These are phyloP conservation scores for Smittia aterrima DNA, from an alignment of 2,888 invertebrate genomes.

Conservation along the genomic window DNA sequence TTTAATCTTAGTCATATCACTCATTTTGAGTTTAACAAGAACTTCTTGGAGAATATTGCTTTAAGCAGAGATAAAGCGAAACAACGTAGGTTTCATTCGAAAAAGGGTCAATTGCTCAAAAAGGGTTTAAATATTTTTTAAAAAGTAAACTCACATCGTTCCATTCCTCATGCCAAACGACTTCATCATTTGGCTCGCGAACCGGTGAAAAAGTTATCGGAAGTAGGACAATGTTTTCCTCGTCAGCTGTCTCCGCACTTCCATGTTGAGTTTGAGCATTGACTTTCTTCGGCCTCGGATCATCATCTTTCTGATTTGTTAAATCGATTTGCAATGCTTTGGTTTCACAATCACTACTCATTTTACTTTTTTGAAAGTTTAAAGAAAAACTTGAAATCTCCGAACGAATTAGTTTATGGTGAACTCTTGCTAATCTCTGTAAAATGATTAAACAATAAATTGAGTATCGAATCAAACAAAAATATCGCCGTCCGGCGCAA, in stretches of 20 bases:
- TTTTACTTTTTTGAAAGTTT: conserved; percentile 16
- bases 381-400: no score
- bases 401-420: no score
- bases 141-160: conserved; percentile 18
- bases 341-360: conserved; percentile 1
- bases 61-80: no score
- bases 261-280: conserved; percentile 49
- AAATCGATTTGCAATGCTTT: not conserved
- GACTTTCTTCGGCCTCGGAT: conserved; percentile 42
- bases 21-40: no score
- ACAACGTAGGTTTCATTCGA: no score
- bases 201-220: conserved; percentile 43
- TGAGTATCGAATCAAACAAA: no score
- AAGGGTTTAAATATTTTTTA: no score
- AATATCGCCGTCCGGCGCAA: no score
- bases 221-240: conserved; percentile 50
- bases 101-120: not conserved
- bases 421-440: conserved; percentile 16
- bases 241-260: conserved; percentile 46
- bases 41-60: no score
- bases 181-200: conserved; percentile 5
- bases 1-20: no score
- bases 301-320: not conserved
- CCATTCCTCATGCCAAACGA: conserved; percentile 20
- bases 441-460: not conserved